Evolutionary conservation across 2,113 vertebrate genomes (phyloP).

Genomic region (Muntiacus reevesi): DNA sequence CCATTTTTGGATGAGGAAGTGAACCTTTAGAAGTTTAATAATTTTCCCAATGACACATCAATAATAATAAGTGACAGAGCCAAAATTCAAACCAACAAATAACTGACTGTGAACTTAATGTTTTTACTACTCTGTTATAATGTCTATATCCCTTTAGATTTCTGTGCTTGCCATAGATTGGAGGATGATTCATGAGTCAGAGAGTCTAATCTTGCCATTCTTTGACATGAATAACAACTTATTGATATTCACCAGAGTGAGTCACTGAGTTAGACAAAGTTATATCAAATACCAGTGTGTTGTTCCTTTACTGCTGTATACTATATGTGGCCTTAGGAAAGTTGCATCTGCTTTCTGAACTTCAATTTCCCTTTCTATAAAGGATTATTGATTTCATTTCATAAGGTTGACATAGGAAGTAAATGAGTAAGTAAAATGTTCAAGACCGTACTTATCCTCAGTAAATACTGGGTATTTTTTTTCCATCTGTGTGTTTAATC

Average conservation of each 20-base stretch:
- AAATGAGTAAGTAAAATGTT: background rate
- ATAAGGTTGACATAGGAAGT: background rate
- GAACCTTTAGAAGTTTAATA: constrained; percentile 1
- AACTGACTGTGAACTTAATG: background rate
- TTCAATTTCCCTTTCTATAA: background rate
- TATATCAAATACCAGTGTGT: background rate
- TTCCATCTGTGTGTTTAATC: background rate
- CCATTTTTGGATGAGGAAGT: background rate
- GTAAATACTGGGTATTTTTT: background rate
- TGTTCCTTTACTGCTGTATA: background rate
- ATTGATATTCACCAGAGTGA: background rate
- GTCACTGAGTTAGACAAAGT: background rate
- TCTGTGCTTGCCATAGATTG: background rate
- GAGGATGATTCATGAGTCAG: background rate
- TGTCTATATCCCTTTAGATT: background rate
- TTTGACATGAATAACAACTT: background rate
- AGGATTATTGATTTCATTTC: background rate
- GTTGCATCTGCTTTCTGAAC: background rate
- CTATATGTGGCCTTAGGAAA: background rate
- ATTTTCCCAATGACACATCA: background rate
- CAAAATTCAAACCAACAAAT: background rate
- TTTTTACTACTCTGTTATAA: background rate
- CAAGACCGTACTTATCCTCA: background rate
- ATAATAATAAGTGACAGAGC: background rate
- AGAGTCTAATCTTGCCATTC: background rate